Conservation (phyloP, 2,888 invertebrate genomes). For the Eupithecia subfuscata region DNA sequence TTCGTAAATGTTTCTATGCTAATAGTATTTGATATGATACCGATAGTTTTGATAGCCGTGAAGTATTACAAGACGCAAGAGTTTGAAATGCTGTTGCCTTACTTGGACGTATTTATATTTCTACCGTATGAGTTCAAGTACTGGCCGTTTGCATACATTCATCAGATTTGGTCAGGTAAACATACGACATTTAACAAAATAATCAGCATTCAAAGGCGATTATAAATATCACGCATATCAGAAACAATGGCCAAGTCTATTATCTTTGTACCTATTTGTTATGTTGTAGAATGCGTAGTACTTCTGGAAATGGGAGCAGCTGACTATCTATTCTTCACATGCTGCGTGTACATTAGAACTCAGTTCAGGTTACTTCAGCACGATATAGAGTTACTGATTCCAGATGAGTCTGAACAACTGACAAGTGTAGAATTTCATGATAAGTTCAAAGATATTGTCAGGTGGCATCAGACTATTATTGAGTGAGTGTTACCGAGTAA, state of each 20-base stretch:
- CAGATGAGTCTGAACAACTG: slow-evolving; percentile 10
- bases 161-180: slow-evolving; percentile 60
- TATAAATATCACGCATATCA: too few relatives aligned
- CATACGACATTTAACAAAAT: neutral
- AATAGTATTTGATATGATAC: slow-evolving; percentile 51
- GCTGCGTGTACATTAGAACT: slow-evolving; percentile 54
- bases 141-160: slow-evolving; percentile 57
- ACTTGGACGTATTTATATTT: slow-evolving; percentile 56
- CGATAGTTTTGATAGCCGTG: slow-evolving; percentile 52
- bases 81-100: slow-evolving; percentile 55
- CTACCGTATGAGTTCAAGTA: slow-evolving; percentile 52
- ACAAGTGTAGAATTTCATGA: slow-evolving; percentile 32
- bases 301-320: slow-evolving; percentile 52
- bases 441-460: slow-evolving; percentile 47
- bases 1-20: slow-evolving; percentile 52
- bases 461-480: slow-evolving; percentile 57
- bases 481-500: slow-evolving; percentile 42
- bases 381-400: slow-evolving; percentile 49
- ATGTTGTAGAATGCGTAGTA: slow-evolving; percentile 55
- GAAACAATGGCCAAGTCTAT: neutral
- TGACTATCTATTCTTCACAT: slow-evolving; percentile 59
- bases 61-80: slow-evolving; percentile 53
- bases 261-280: neutral
- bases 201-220: too few relatives aligned
- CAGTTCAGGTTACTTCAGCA: slow-evolving; percentile 55